Percentiles rank a stretch among this genome's conserved stretches.
Conservation (phyloP, 2,113 vertebrate genomes). For the Piliocolobus tephrosceles region DNA sequence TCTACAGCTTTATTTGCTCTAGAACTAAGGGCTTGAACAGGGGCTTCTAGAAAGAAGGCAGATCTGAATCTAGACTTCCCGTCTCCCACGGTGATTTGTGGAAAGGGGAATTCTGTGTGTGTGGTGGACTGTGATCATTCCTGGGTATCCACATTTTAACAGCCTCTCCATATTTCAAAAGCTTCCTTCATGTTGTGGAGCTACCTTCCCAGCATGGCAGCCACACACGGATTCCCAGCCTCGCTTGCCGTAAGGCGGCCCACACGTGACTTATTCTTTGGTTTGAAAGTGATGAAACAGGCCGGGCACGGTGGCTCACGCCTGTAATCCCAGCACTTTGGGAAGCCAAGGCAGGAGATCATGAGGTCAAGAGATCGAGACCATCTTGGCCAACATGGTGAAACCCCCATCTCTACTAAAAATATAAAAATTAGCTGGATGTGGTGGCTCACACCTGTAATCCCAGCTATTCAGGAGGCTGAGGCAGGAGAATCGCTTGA, state of each 20-base stretch:
- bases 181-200: background rate
- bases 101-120: background rate
- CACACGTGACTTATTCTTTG: background rate
- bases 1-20: background rate
- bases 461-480: no score
- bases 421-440: no score
- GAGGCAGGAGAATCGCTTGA: no score
- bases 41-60: background rate
- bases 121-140: background rate
- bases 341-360: no score
- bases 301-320: rapidly evolving
- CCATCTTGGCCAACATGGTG: no score
- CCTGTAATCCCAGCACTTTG: no score
- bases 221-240: background rate
- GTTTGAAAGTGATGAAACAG: background rate
- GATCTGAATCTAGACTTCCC: background rate
- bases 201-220: background rate
- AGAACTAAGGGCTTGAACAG: background rate
- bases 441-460: no score
- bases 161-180: background rate
- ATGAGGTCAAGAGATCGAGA: no score
- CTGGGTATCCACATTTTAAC: background rate
- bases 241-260: background rate
- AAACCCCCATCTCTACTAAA: no score
- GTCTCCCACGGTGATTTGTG: background rate